Base-by-base conservation (phyloP, 1,140 invertebrate genomes). In the Hormaphis cornu region DNA sequence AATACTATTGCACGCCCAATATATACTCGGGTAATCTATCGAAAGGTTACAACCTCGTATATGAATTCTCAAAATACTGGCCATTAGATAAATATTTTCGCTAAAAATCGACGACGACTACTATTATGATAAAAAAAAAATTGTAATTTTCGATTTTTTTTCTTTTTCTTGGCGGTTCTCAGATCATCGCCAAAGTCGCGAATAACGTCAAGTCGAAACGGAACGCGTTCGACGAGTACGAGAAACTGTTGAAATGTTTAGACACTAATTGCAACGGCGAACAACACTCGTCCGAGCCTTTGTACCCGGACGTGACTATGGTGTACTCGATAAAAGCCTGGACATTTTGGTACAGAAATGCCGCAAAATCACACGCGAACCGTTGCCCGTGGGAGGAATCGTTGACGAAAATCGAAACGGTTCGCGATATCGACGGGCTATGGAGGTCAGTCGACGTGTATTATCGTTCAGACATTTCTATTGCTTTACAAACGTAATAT, bases 301-400 rank as follows among this genome's bases (percentile, higher is more conserved):
- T 46, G 18, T 14, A 35, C 12, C 3, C 61, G 1, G 44, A 48
- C 14, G 18, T 50, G 9, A 12, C 61, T 22, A 66, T 66, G 20
- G 4, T 30, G n/a, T 66, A 66, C 24, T 44, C 61, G 5, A 33
- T 66, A 30, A 48, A 16, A 0, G 3, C 61, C 14, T 66, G 61
- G 61, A 50, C 28, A 50, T 66, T 66, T 35, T 66, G 61, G 61
- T 66, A 50, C 7, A 46, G 18, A 35, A 4, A 66, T 20, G 22
- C 61, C 7, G n/a, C 20, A 4, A 58, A 58, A 40, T 24, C 9
- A 0, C 28, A 24, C 35, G 20, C 2, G 7, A 50, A 8, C 42
- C 42, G 2, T 4, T 8, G 6, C n/a, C 61, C 61, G 0, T 66
- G 61, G 61, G 44, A 66, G 35, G 61, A 66, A 33, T 48, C 42